Evolutionary conservation across 1,140 invertebrate genomes (phyloP).

Genomic region (Drosophila seguyi): DNA sequence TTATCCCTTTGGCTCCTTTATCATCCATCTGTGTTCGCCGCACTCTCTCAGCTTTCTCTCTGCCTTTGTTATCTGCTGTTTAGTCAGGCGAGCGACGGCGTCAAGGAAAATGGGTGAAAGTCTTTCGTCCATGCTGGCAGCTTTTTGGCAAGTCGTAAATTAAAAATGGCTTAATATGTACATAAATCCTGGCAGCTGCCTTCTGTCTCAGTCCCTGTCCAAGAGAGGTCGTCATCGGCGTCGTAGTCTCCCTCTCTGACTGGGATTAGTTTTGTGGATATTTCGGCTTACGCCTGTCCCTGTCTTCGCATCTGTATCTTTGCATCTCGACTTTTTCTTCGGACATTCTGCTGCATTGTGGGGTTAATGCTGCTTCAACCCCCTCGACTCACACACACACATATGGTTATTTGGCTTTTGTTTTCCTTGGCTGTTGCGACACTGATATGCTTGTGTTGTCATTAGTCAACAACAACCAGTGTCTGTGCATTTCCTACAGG

Average conservation of each 20-base stretch:
- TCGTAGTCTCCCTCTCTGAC: constrained; percentile 12
- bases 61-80: constrained; percentile 70
- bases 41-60: neutral
- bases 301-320: constrained; percentile 39
- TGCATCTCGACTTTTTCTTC: constrained; percentile 50
- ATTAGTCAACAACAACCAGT: constrained; percentile 40
- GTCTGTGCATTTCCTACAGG: constrained; percentile 4
- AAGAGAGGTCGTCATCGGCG: constrained; percentile 11
- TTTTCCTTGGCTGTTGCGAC: constrained; percentile 58
- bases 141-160: constrained; percentile 79
- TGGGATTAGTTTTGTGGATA: constrained; percentile 81
- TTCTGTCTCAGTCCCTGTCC: constrained; percentile 40
- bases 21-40: constrained; percentile 64
- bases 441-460: constrained; percentile 65
- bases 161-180: constrained; percentile 84
- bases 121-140: constrained; percentile 54
- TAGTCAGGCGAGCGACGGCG: constrained; percentile 58
- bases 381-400: neutral
- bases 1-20: constrained; percentile 78
- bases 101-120: constrained; percentile 19
- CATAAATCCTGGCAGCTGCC: constrained; percentile 74
- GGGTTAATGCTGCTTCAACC: constrained; percentile 34
- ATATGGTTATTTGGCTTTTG: constrained; percentile 28
- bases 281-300: constrained; percentile 75
- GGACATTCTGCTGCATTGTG: constrained; percentile 60